phyloP scores from a whole-genome alignment of 2,888 invertebrate genomes.

The Ochropleura plecta region DNA sequence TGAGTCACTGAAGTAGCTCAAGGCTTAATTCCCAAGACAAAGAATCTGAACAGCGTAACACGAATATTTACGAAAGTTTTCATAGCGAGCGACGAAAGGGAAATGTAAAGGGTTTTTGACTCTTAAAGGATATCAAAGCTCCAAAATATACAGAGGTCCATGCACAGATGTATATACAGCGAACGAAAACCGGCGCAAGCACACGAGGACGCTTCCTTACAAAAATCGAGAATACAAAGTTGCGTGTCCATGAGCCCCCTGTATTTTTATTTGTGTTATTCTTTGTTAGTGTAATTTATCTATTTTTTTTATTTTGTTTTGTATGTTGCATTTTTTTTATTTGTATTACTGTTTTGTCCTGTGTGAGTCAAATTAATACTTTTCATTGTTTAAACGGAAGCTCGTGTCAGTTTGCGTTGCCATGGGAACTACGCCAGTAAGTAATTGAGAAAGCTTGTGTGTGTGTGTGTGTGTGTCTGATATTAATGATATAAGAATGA shows the following conservation, averaged over 20 bases:
- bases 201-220: background rate
- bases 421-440: conserved; percentile 28
- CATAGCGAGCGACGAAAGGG: background rate
- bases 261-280: too few species aligned
- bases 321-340: too few species aligned
- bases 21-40: conserved; percentile 36
- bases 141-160: background rate
- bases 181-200: background rate
- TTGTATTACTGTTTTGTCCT: too few species aligned
- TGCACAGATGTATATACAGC: too few species aligned
- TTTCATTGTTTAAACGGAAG: background rate
- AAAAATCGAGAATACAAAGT: too few species aligned
- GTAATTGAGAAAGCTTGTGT: conserved; percentile 31
- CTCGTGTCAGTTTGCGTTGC: conserved; percentile 9
- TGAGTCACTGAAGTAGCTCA: conserved; percentile 33
- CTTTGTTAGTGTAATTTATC: too few species aligned
- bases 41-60: background rate
- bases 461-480: conserved; percentile 33
- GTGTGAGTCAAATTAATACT: background rate
- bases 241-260: background rate
- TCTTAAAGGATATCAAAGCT: background rate
- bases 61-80: background rate
- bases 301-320: too few species aligned
- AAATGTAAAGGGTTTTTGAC: background rate
- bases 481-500: conserved; percentile 33